Conservation (phyloP, 2,113 vertebrate genomes). For the Eptesicus fuscus region DNA sequence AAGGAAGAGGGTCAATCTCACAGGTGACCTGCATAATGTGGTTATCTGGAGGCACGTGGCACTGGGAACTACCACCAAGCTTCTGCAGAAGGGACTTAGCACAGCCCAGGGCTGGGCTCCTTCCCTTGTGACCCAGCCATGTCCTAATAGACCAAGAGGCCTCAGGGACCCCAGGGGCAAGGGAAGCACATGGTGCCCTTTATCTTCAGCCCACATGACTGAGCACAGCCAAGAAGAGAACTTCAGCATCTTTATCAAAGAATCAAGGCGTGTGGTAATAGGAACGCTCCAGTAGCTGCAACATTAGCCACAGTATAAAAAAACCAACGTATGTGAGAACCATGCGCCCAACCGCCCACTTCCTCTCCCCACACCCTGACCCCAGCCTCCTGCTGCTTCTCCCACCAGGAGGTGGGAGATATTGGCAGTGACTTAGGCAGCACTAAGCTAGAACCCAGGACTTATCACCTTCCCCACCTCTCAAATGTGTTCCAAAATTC, state of each 20-base stretch:
- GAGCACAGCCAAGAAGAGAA: neutral
- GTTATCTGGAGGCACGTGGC: neutral
- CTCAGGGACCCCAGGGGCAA: neutral
- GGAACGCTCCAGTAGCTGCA: neutral
- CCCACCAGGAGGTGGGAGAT: neutral
- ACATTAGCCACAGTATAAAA: neutral
- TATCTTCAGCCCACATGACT: neutral
- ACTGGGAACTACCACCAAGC: neutral
- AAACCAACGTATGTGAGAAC: neutral
- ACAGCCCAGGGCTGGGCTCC: neutral
- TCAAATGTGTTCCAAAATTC: neutral
- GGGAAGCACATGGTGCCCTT: neutral
- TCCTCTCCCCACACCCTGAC: neutral
- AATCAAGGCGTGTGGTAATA: neutral
- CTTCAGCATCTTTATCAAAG: conserved; percentile 6
- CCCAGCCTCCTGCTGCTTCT: neutral
- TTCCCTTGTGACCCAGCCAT: neutral
- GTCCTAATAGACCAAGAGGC: neutral
- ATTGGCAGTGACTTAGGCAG: neutral
- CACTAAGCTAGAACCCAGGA: too few relatives aligned
- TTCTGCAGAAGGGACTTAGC: neutral
- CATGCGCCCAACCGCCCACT: neutral
- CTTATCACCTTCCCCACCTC: neutral
- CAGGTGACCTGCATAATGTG: neutral
- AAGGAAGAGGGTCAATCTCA: neutral